Base-by-base conservation (phyloP, 1,140 invertebrate species). In the Euborellia annulipes region DNA sequence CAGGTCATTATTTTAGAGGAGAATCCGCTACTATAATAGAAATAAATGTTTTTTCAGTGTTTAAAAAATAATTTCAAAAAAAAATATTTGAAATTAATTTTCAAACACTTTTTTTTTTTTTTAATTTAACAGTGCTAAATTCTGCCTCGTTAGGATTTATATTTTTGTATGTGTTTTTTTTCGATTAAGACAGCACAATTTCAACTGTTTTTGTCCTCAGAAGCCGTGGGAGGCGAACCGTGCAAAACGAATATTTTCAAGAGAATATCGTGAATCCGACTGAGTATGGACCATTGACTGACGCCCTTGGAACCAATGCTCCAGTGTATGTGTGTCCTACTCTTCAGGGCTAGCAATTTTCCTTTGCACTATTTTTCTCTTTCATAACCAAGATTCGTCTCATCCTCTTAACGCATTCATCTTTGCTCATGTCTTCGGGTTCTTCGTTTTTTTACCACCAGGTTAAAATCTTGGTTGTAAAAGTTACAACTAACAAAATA, bases 221-320 rank as follows among this genome's bases (percentile, higher is more conserved):
- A 27, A 27, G 53, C 4, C 39, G 45, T 27, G 49, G 47, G 49
- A 46, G 60, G 56, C 54, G 51, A 36, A 51, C 54, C 41, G 52
- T 38, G 13, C 58, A 63, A 23, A 60, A 72, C 50, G 70, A 73
- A 49, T 66, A 67, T 57, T 55, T 74, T 49, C 68, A 72, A 47
- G 71, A 74, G 50, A 67, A 75, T 46, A 63, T 75, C 44, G 57
- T 72, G 16, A 73, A 74, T 64, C 56, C 74, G 37, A 58, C 65
- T 18, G 61, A 60, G 36, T 50, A 54, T n/a, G 54, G 54, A 17
- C 54, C 20, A 22, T 32, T 30, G 3, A 43, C n/a, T 47, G 56
- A 36, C 36, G 34, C 14, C 43, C 50, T 57, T 40, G 55, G 57
- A 49, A 42, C 59, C 20, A 53, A 57, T 49, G 54, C 59, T 36